Base-by-base conservation (phyloP, 2,888 invertebrate species). In the Ophonus ardosiacus region DNA sequence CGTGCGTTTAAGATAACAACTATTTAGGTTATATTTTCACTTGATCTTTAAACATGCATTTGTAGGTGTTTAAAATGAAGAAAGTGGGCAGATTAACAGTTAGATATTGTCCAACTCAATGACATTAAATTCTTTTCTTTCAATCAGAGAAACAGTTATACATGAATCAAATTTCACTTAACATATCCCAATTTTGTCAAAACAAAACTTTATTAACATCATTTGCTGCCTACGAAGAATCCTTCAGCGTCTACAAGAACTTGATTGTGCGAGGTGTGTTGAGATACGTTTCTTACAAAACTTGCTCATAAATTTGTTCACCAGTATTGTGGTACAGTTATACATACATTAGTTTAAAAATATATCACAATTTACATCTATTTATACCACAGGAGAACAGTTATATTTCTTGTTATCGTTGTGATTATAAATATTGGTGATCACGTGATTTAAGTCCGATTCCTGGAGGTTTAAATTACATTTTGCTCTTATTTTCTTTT, bases 91-190 rank as follows among this genome's bases (percentile, higher is more conserved):
- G 71, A 18, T 10, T 74, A 74, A 74, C 71, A 8, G 71, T 74
- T 74, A 15, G 43, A 74, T 71, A 71, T 71, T 71, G 68, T 71
- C 68, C 17, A 24, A 6, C 24, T 68, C n/a, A 51, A 74, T 74
- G 71, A 74, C 71, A 74, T 74, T 43, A 74, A 74, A 74, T 43
- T 74, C 68, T 74, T 43, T 74, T 40, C 43, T 18, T 74, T 43
- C 43, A 74, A 74, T 74, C 40, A 74, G 17, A 43, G 10, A 74
- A 74, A 74, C 71, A 74, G 71, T 74, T 74, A 74, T 68, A 38
- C 68, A 68, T 68, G 68, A 68, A 74, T 40, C 71, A 74, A 74
- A 43, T 74, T 74, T 74, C 43, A 74, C 43, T 74, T 74, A 43
- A 21, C 43, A 74, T 31, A 68, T 68, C 15, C 71, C 43, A 43